Evolutionary conservation across 1,140 invertebrate species (phyloP).

Genomic region (Magallana ariakensis): DNA sequence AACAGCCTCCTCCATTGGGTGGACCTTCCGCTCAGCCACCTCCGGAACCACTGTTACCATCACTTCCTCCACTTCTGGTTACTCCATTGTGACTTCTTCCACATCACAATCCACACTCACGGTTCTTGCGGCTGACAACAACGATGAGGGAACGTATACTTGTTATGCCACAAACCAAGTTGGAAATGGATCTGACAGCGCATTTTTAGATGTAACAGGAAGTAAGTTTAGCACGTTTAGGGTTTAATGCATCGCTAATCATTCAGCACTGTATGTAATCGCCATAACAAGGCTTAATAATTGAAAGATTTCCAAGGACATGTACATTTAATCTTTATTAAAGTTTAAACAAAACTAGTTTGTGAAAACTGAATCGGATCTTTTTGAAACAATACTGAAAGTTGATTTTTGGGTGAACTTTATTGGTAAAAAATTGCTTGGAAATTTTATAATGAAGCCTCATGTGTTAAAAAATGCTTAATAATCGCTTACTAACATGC

Average conservation of each 20-base stretch:
- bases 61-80: conserved; percentile 27
- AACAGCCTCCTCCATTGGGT: conserved; percentile 15
- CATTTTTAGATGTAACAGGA: conserved; percentile 27
- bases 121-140: conserved; percentile 5
- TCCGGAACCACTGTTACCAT: conserved; percentile 26
- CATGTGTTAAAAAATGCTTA: no score
- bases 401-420: no score
- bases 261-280: background rate
- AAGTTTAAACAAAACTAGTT: no score
- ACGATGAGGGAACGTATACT: conserved; percentile 47
- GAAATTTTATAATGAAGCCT: no score
- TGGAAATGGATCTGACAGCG: conserved; percentile 1
- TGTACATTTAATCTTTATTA: no score
- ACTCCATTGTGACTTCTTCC: background rate
- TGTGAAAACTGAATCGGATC: no score
- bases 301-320: no score
- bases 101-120: conserved; percentile 40
- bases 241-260: background rate
- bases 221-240: background rate
- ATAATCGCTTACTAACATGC: background rate
- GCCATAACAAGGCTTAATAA: background rate
- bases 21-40: conserved; percentile 45
- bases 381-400: no score
- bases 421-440: no score
- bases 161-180: conserved; percentile 53